phyloP scores from a whole-genome alignment of 2,113 vertebrate species.

The Hyaena hyaena region DNA sequence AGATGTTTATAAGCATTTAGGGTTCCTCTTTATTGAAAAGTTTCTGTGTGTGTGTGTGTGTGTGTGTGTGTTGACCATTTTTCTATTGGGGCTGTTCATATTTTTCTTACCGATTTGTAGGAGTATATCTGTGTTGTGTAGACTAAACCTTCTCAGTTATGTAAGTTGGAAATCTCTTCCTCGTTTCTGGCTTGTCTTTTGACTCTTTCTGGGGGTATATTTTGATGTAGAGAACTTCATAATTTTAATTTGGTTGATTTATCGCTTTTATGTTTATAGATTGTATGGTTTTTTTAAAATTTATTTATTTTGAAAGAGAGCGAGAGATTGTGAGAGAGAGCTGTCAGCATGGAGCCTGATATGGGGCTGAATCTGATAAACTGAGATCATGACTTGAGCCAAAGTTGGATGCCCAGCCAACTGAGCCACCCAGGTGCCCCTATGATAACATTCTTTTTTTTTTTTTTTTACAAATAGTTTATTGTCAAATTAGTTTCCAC shows the following conservation, averaged over 20 bases:
- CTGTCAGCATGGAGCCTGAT: not conserved
- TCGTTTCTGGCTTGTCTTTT: not conserved
- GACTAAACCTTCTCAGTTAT: not conserved
- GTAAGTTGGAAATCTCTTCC: not conserved
- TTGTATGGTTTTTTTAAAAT: not conserved
- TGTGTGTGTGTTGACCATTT: not conserved
- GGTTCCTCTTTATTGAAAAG: not conserved
- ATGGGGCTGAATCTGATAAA: not conserved
- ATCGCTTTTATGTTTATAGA: not conserved
- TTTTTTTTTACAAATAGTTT: too few species aligned
- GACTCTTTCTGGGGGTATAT: not conserved
- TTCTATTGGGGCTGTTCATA: not conserved
- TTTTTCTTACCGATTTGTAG: not conserved
- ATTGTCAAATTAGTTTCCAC: too few species aligned
- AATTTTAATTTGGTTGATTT: conserved; percentile 35
- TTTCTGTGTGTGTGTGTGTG: too few species aligned
- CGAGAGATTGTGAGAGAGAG: not conserved
- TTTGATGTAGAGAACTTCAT: not conserved
- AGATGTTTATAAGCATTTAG: not conserved
- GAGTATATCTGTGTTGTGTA: not conserved
- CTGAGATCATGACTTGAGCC: not conserved
- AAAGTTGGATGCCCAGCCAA: not conserved
- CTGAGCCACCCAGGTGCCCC: not conserved
- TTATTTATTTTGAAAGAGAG: not conserved
- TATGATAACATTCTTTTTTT: not conserved